Base-by-base conservation (phyloP, 2,888 invertebrate species). In the Scaptomyza parva region DNA sequence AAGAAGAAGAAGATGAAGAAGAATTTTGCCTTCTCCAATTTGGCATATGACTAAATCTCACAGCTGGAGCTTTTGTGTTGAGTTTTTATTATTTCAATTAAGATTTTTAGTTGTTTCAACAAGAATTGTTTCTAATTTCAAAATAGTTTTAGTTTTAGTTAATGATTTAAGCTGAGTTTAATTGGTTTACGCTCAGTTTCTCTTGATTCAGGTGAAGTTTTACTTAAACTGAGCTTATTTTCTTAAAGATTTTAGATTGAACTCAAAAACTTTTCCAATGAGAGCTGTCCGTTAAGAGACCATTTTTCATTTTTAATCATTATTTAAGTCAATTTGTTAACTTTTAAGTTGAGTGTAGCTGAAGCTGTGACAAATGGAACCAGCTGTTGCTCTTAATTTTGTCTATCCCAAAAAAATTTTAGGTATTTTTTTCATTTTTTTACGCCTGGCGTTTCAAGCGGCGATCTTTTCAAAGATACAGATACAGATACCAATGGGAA, bases 401-500 rank as follows among this genome's bases (percentile, higher is more conserved):
- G 12, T 33, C 11, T 30, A 3, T 12, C 7, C 2, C 14, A 12
- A n/a, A n/a, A n/a, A n/a, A n/a, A n/a, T n/a, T n/a, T n/a, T n/a
- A n/a, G n/a, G n/a, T n/a, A n/a, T n/a, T n/a, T n/a, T 35, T 7
- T 54, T 62, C 51, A 53, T 17, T 58, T 50, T 51, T 71, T 43
- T 33, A 12, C 24, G 43, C 40, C 43, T 33, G 33, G 2, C 43
- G 41, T 50, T 51, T 57, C 22, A 40, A 68, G 44, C 53, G 33
- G 18, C 40, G 67, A 51, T 67, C 53, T 61, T 60, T 37, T 28
- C 48, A 37, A 20, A 47, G 39, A 12, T 28, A 43, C 24, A 47
- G 4, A 39, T 8, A 37, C 33, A 24, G 30, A 11, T 8, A 39
- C 3, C 44, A 37, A 39, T n/a, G 22, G 22, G 22, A 7, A 7